Evolutionary conservation across 1,140 invertebrate genomes (phyloP).

Genomic region (Hylyphantes graminicola): DNA sequence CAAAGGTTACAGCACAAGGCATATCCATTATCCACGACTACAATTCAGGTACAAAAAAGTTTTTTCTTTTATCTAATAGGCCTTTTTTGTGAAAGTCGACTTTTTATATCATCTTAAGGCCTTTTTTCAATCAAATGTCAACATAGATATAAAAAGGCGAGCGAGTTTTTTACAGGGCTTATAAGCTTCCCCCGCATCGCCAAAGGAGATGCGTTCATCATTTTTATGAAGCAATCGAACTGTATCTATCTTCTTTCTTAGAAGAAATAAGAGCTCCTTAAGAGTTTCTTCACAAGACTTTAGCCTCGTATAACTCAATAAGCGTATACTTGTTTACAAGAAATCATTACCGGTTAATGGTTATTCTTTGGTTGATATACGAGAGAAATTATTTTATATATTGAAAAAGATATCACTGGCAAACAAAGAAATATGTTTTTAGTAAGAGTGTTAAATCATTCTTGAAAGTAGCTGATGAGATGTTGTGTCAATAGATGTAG

Average conservation of each 20-base stretch:
- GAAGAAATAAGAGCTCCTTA: slow-evolving; percentile 21
- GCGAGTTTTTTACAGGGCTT: slow-evolving; percentile 8
- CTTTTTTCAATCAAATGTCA: slow-evolving; percentile 56
- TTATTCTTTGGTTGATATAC: background rate
- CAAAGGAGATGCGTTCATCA: slow-evolving; percentile 47
- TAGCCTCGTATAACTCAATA: slow-evolving; percentile 22
- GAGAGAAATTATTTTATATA: slow-evolving; percentile 8
- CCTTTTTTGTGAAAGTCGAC: slow-evolving; percentile 14
- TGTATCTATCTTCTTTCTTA: slow-evolving; percentile 14
- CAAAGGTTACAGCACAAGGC: slow-evolving; percentile 7
- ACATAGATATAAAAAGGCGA: slow-evolving; percentile 24
- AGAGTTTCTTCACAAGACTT: slow-evolving; percentile 10
- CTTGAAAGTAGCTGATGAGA: too few relatives aligned
- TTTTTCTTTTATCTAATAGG: slow-evolving; percentile 37
- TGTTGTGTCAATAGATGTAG: too few relatives aligned
- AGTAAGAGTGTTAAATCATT: too few relatives aligned
- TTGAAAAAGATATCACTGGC: too few relatives aligned
- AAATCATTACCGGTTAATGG: slow-evolving; percentile 30
- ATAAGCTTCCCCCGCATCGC: slow-evolving; percentile 22
- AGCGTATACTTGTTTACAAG: slow-evolving; percentile 12
- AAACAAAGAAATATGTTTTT: background rate
- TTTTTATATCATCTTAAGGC: slow-evolving; percentile 44
- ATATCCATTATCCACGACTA: slow-evolving; percentile 44
- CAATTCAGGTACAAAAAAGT: slow-evolving; percentile 43
- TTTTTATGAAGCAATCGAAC: slow-evolving; percentile 46